Evolutionary conservation across 2,888 invertebrate species (phyloP).

Genomic region (Drosophila ustulata): DNA sequence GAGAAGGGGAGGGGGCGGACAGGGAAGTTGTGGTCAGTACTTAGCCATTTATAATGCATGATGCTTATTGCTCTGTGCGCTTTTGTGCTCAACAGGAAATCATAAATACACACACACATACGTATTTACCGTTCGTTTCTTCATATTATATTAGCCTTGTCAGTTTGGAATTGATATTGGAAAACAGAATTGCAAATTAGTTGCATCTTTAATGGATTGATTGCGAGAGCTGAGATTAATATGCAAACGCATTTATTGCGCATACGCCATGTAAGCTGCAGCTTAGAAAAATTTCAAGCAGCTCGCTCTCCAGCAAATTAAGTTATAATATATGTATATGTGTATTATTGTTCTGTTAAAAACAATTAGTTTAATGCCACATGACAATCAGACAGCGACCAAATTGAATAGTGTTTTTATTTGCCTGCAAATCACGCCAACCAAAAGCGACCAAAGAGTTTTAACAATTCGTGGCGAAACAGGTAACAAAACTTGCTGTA

Average conservation of each 20-base stretch:
- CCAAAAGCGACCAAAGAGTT: not conserved
- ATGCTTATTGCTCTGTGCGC: not conserved
- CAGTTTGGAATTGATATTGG: not conserved
- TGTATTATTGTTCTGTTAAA: not conserved
- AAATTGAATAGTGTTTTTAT: not conserved
- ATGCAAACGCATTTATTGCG: constrained; percentile 1
- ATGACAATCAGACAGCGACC: not conserved
- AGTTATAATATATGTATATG: not conserved
- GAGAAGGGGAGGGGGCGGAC: not conserved
- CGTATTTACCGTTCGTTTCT: not conserved
- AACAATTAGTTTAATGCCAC: constrained; percentile 4
- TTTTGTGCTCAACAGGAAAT: constrained; percentile 1
- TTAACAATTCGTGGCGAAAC: not conserved
- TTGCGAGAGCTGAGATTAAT: not conserved
- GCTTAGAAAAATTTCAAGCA: not conserved
- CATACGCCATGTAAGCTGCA: constrained; percentile 31
- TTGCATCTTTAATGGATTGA: not conserved
- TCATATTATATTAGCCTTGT: constrained; percentile 1
- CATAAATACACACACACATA: constrained; percentile 1
- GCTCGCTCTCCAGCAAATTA: not conserved
- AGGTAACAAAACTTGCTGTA: too few species aligned
- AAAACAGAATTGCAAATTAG: constrained; percentile 5
- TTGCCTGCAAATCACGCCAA: too few species aligned
- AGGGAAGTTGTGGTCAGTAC: not conserved
- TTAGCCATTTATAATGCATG: constrained; percentile 3